Evolutionary conservation across 2,797 vertebrate species (phyloP), one percentile per base, ranked within the genome.

Genomic region (Todus mexicanus): DNA sequence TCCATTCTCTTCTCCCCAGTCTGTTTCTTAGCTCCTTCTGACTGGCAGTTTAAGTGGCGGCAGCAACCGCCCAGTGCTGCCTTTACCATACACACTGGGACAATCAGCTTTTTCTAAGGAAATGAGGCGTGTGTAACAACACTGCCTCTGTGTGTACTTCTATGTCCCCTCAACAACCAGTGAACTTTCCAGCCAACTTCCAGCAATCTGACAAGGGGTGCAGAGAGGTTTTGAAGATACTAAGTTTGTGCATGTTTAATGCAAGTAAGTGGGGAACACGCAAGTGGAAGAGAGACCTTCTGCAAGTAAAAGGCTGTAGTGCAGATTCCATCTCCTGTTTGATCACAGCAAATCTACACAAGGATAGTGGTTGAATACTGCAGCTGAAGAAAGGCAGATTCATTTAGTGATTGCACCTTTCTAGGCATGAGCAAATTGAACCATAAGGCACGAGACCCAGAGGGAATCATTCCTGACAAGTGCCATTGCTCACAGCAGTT

Each of bases 71-170:
- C 59, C 33, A 11, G 61, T 2, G 23, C 37, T 20, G 56, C 77
- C 85, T 86, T 88, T n/a, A 13, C 75, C 83, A 43, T 26, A 37
- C 59, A 81, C 38, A 14, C 38, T 6, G 26, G 57, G 78, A 94
- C 91, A 92, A 94, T 90, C 42, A 17, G 61, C 70, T 87, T 91
- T 66, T 94, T 72, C 84, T 27, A 50, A 74, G 82, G 87, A 94
- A 96, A 93, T 77, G 92, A 92, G 75, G 89, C 69, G 1, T 83
- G 27, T 1, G 0, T 80, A 93, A 95, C 64, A 63, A 5, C 15
- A 4, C 65, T 13, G 71, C 61, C 87, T 48, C 82, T 78, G 29
- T 3, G 26, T 3, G 15, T 26, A 37, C 43, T 65, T 74, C 68
- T 11, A 50, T 33, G 47, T 40, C 45, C 69, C 59, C 72, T 71